A percentile compares a stretch with the other conserved stretches of the same genome.
Conservation (phyloP, 2,797 vertebrate species). For the Calcarius lapponicus region DNA sequence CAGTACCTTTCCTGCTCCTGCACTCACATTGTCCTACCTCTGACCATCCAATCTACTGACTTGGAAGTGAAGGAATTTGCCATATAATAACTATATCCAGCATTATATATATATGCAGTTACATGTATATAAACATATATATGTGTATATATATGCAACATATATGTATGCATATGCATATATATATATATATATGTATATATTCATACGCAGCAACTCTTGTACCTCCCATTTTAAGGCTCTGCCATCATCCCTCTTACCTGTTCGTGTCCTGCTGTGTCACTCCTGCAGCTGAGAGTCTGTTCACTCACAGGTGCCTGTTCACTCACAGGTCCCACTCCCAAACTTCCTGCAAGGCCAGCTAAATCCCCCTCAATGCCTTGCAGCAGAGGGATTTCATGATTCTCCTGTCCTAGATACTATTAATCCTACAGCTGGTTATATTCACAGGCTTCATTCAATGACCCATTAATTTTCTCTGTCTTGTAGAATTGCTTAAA, state of each 20-base stretch:
- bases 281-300: neutral
- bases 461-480: neutral
- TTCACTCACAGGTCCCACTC: neutral
- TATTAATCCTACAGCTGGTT: neutral
- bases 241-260: neutral
- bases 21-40: conserved; percentile 23
- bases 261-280: neutral
- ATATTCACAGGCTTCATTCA: neutral
- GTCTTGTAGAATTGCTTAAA: neutral
- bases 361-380: neutral
- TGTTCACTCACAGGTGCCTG: neutral
- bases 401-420: neutral
- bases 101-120: neutral
- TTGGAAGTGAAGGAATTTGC: neutral
- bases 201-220: neutral
- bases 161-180: no score
- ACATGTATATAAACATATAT: neutral
- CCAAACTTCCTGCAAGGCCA: neutral
- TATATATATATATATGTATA: no score
- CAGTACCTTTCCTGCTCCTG: neutral
- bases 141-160: neutral
- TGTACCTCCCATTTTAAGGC: neutral
- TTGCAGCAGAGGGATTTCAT: neutral
- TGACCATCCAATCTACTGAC: neutral
- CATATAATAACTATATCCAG: neutral